A percentile compares a stretch with the other conserved stretches of the same genome.
Evolutionary conservation across 30 jellyfish, hydroid and myxozoan genomes (phyloP).

Genomic region (Hydractinia echinata): DNA sequence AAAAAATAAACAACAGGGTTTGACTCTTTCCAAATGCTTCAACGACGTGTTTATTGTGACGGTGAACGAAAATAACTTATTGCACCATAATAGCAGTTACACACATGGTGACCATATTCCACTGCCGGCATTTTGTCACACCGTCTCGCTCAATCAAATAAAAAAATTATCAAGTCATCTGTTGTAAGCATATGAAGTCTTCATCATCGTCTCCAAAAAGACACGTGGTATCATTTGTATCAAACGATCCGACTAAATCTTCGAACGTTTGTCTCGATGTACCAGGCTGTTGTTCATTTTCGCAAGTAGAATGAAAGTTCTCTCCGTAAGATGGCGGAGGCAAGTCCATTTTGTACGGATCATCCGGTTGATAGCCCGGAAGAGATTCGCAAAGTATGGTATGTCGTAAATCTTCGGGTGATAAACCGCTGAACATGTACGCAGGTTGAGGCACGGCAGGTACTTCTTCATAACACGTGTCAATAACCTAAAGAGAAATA

Average conservation of each 20-base stretch:
- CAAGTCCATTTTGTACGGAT: slow-evolving; percentile 73
- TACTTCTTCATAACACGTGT: slow-evolving; percentile 87
- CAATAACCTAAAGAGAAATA: slow-evolving; percentile 39
- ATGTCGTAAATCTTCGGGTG: slow-evolving; percentile 64
- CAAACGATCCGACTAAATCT: slow-evolving; percentile 20
- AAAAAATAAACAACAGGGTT: too few relatives aligned
- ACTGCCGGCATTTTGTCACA: too few relatives aligned
- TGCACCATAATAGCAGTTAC: too few relatives aligned
- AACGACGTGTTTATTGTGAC: too few relatives aligned
- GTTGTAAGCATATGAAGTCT: slow-evolving; percentile 31
- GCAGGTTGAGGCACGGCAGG: slow-evolving; percentile 99
- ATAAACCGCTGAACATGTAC: slow-evolving; percentile 73
- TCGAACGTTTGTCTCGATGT: slow-evolving; percentile 16
- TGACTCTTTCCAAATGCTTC: too few relatives aligned
- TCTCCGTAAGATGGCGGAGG: slow-evolving; percentile 96
- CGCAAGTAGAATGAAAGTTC: slow-evolving; percentile 19
- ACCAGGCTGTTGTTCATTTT: slow-evolving; percentile 37
- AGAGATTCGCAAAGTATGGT: slow-evolving; percentile 58
- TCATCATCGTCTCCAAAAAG: slow-evolving; percentile 46
- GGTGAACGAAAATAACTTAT: too few relatives aligned
- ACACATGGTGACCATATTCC: too few relatives aligned
- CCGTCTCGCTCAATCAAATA: neutral
- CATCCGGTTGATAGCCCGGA: slow-evolving; percentile 93
- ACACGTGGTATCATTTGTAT: slow-evolving; percentile 55
- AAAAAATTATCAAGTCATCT: slow-evolving; percentile 17